phyloP scores from a whole-genome alignment of 1,140 invertebrate genomes.

The Platyscapa corneri region DNA sequence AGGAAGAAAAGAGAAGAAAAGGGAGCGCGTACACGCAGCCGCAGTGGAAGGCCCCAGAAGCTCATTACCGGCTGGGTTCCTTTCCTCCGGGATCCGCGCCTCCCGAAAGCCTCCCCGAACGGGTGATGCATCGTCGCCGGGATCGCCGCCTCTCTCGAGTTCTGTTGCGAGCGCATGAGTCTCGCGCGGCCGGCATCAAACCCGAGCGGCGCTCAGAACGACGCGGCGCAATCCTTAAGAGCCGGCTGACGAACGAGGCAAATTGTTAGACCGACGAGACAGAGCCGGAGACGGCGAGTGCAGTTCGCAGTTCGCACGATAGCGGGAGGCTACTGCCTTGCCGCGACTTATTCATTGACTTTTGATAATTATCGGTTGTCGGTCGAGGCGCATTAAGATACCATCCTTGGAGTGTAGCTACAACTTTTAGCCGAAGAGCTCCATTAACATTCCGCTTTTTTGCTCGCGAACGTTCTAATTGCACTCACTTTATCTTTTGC shows the following conservation, averaged over 20 bases:
- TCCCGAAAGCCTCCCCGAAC: background rate
- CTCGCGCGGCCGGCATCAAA: background rate
- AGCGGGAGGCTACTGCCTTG: background rate
- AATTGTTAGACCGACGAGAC: slow-evolving; percentile 38
- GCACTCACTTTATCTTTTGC: background rate
- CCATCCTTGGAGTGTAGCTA: background rate
- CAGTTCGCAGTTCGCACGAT: background rate
- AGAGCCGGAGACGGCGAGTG: background rate
- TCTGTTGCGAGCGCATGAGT: background rate
- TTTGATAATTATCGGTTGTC: slow-evolving; percentile 28
- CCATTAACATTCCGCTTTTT: slow-evolving; percentile 33
- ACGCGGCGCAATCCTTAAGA: background rate
- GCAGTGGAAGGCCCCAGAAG: background rate
- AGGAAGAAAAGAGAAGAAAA: too few relatives aligned
- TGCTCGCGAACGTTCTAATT: background rate
- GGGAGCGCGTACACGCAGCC: too few relatives aligned
- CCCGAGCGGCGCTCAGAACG: background rate
- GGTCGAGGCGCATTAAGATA: slow-evolving; percentile 31
- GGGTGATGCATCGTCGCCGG: slow-evolving; percentile 33
- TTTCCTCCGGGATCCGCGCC: background rate
- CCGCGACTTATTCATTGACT: slow-evolving; percentile 3
- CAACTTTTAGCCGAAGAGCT: background rate
- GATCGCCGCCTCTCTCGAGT: background rate
- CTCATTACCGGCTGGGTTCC: background rate
- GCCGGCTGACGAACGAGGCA: slow-evolving; percentile 39